phyloP scores from a whole-genome alignment of 2,113 vertebrate genomes.

The Sceloporus tristichus region DNA sequence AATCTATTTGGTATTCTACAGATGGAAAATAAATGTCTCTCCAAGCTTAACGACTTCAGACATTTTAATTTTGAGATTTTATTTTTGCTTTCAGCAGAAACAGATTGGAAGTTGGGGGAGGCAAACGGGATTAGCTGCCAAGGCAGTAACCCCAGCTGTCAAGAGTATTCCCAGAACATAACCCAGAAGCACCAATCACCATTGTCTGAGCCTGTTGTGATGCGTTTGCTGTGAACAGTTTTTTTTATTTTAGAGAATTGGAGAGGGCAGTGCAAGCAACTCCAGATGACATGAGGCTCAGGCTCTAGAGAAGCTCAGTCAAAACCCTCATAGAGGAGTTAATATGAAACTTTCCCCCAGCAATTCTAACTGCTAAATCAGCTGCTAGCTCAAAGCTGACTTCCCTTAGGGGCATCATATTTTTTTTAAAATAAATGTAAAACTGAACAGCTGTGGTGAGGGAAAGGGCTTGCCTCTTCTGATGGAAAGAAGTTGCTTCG shows the following conservation, averaged over 20 bases:
- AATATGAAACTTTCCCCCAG: background rate
- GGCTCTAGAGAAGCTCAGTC: background rate
- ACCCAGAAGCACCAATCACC: slow-evolving; percentile 3
- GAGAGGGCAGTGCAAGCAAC: slow-evolving; percentile 9
- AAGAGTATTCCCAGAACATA: slow-evolving; percentile 41
- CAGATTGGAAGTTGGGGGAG: background rate
- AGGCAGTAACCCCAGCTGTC: slow-evolving; percentile 21
- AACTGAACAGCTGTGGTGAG: slow-evolving; percentile 6
- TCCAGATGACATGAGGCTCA: slow-evolving; percentile 5
- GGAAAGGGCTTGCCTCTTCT: background rate
- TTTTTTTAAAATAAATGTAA: background rate
- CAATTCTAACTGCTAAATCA: background rate
- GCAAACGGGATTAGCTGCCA: slow-evolving; percentile 43
- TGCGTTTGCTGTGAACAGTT: background rate
- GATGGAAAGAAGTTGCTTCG: background rate
- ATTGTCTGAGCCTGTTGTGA: accelerated
- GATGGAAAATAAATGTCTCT: slow-evolving; percentile 51
- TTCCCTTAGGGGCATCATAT: background rate
- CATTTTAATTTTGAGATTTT: slow-evolving; percentile 31
- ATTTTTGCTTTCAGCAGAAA: slow-evolving; percentile 35
- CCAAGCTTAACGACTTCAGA: slow-evolving; percentile 8
- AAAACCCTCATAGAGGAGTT: too few relatives aligned
- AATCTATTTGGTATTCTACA: slow-evolving; percentile 28
- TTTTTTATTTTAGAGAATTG: background rate
- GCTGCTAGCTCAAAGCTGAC: background rate